Evolutionary conservation across 2,888 invertebrate genomes (phyloP).

Genomic region (Spatulosminthurus flaviceps): DNA sequence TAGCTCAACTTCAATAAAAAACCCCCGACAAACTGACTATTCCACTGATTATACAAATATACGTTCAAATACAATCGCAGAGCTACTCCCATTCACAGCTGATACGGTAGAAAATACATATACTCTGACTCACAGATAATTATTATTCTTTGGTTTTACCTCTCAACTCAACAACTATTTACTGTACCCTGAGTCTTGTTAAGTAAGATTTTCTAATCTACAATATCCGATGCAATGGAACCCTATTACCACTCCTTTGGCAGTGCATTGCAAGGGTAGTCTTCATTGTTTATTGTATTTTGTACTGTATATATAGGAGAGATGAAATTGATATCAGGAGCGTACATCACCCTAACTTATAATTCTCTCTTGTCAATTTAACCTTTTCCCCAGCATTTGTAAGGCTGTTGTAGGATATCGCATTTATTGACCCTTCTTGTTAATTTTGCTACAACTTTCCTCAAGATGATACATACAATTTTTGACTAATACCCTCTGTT

Average conservation of each 20-base stretch:
- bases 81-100: background rate
- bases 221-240: background rate
- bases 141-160: slow-evolving; percentile 4
- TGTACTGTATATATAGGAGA: too few relatives aligned
- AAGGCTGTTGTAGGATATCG: background rate
- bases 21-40: too few relatives aligned
- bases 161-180: too few relatives aligned
- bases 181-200: background rate
- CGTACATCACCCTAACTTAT: slow-evolving; percentile 7
- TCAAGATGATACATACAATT: background rate
- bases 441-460: background rate
- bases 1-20: background rate
- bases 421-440: background rate
- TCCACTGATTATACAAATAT: too few relatives aligned
- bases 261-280: background rate
- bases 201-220: background rate
- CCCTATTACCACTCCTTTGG: background rate
- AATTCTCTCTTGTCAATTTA: slow-evolving; percentile 4
- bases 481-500: background rate
- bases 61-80: too few relatives aligned
- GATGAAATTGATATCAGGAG: background rate
- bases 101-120: background rate
- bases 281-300: too few relatives aligned
- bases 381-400: background rate
- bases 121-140: background rate